Evolutionary conservation across 2,888 invertebrate species (phyloP).

Genomic region (Hydropsyche betteni): DNA sequence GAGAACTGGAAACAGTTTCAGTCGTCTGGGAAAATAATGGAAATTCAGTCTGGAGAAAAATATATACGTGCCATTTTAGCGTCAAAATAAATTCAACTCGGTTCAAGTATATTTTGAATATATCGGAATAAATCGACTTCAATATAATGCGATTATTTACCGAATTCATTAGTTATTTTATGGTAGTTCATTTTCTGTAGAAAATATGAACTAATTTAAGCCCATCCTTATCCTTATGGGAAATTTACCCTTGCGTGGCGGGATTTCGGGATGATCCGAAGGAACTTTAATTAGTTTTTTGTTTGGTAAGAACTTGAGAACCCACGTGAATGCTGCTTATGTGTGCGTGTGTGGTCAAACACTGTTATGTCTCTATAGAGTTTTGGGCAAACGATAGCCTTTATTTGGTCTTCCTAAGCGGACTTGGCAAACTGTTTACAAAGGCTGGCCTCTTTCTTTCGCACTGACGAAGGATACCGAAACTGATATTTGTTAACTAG

Average conservation of each 20-base stretch:
- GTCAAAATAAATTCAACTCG: background rate
- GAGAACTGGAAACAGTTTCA: background rate
- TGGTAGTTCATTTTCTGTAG: background rate
- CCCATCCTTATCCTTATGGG: conserved; percentile 4
- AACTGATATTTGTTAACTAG: conserved; percentile 8
- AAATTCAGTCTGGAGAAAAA: background rate
- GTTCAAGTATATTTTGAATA: background rate
- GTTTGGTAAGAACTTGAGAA: conserved; percentile 32
- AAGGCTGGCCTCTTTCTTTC: conserved; percentile 8
- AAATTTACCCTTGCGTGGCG: conserved; percentile 31
- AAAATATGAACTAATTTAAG: conserved; percentile 29
- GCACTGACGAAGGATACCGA: background rate
- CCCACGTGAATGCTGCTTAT: conserved; percentile 8
- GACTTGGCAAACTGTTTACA: conserved; percentile 36
- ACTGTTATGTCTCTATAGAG: conserved; percentile 34
- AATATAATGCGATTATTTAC: background rate
- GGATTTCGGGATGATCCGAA: conserved; percentile 32
- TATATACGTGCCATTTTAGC: background rate
- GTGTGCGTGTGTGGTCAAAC: conserved; percentile 22
- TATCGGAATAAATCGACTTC: background rate
- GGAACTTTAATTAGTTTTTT: conserved; percentile 35
- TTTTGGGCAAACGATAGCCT: conserved; percentile 28
- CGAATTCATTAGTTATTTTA: background rate
- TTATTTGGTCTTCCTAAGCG: conserved; percentile 34
- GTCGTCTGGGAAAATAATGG: conserved; percentile 6